Evolutionary conservation across 2,113 vertebrate genomes (phyloP).

Genomic region (Thamnophis sirtalis): DNA sequence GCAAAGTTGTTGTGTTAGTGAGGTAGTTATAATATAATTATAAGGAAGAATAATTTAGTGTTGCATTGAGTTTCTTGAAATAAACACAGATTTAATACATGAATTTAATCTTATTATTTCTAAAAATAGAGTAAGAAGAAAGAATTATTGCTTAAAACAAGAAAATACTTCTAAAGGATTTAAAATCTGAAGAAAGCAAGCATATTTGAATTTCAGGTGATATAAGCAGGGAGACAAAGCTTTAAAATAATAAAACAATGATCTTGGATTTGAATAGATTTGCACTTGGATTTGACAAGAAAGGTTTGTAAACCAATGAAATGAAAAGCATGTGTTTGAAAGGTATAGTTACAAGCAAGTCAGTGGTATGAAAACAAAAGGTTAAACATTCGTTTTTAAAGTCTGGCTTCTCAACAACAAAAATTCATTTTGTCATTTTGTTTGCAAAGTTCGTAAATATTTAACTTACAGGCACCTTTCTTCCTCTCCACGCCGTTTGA

Average conservation of each 20-base stretch:
- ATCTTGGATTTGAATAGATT: constrained; percentile 56
- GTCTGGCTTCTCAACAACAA: not conserved
- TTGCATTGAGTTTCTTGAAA: not conserved
- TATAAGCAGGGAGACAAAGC: no score
- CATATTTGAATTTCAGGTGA: constrained; percentile 17
- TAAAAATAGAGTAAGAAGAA: constrained; percentile 31
- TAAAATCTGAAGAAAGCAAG: constrained; percentile 16
- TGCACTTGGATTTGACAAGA: constrained; percentile 58
- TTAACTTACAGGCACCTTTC: constrained; percentile 1
- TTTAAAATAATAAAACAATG: constrained; percentile 26
- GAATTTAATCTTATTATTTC: not conserved
- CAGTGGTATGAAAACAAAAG: constrained; percentile 56
- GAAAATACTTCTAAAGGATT: constrained; percentile 47
- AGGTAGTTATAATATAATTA: not conserved
- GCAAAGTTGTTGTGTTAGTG: not conserved
- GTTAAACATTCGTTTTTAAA: constrained; percentile 46
- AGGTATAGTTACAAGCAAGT: constrained; percentile 55
- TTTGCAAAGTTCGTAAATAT: constrained; percentile 27
- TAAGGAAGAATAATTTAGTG: not conserved
- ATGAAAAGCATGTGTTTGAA: constrained; percentile 66
- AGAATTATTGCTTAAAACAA: constrained; percentile 57
- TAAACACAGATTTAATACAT: not conserved
- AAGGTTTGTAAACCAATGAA: constrained; percentile 65
- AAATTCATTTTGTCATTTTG: constrained; percentile 32
- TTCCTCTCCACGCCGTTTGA: not conserved